Percentiles rank a stretch among this genome's conserved stretches.
These are phyloP conservation scores for Enteromius paludinosus DNA, from an alignment of 2,797 vertebrate genomes.

Conservation along the genomic window DNA sequence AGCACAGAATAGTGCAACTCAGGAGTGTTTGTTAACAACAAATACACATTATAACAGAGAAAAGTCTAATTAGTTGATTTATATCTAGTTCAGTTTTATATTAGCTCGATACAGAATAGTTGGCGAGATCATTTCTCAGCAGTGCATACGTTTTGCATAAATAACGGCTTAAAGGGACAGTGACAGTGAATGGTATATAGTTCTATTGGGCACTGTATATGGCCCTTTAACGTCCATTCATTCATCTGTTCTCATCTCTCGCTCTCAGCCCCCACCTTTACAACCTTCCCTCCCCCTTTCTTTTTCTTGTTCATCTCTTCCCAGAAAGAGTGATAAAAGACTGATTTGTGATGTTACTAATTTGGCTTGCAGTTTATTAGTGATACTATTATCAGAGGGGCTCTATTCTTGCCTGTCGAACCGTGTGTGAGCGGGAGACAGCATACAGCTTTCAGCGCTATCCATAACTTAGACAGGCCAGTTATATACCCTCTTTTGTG, in stretches of 20 bases:
- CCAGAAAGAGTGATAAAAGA: constrained; percentile 91
- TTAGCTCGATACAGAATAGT: background rate
- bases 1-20: background rate
- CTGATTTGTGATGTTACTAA: constrained; percentile 86
- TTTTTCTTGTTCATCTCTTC: constrained; percentile 84
- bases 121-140: background rate
- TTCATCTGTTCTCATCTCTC: constrained; percentile 82
- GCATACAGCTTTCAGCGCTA: constrained; percentile 93
- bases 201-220: constrained; percentile 78
- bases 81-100: background rate
- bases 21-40: background rate
- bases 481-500: constrained; percentile 82
- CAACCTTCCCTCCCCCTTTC: constrained; percentile 80
- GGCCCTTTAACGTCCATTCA: constrained; percentile 87
- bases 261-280: constrained; percentile 77
- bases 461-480: constrained; percentile 94
- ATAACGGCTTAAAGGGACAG: background rate
- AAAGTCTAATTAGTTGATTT: background rate
- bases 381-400: constrained; percentile 97
- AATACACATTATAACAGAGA: background rate
- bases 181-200: background rate
- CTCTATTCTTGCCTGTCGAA: constrained; percentile 93
- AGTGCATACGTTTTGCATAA: background rate
- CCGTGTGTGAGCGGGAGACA: constrained; percentile 95
- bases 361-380: constrained; percentile 99